Percentiles rank a stretch among this genome's conserved stretches.
phyloP scores from a whole-genome alignment of 1,140 invertebrate genomes.

The Oryzaephilus surinamensis region DNA sequence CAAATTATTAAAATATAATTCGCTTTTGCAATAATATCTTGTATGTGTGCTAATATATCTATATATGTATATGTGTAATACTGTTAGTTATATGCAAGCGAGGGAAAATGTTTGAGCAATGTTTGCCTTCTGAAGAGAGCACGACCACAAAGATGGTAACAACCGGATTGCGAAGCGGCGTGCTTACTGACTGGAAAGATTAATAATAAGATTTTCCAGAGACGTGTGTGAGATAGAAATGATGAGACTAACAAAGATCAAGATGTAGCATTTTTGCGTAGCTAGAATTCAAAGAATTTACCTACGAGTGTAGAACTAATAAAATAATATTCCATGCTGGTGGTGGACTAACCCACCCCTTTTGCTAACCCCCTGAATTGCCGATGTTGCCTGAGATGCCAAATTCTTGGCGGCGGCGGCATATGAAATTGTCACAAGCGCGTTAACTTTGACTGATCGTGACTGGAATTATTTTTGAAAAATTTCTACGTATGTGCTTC shows the following conservation, averaged over 20 bases:
- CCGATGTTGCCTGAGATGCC: too few species aligned
- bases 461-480: too few species aligned
- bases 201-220: constrained; percentile 29
- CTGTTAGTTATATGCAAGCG: neutral
- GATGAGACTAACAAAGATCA: constrained; percentile 21
- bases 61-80: neutral
- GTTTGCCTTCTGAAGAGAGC: constrained; percentile 16
- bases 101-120: constrained; percentile 13
- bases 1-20: constrained; percentile 12
- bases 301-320: constrained; percentile 12
- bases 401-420: too few species aligned
- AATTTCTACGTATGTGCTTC: too few species aligned
- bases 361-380: too few species aligned
- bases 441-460: too few species aligned
- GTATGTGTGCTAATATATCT: too few species aligned
- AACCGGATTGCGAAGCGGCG: constrained; percentile 20
- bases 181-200: constrained; percentile 29
- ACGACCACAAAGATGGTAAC: constrained; percentile 24
- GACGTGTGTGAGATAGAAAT: constrained; percentile 29
- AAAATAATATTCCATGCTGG: constrained; percentile 12
- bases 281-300: constrained; percentile 9
- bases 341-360: too few species aligned
- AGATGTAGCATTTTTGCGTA: constrained; percentile 9
- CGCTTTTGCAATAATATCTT: constrained; percentile 1
- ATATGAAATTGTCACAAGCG: too few species aligned